phyloP scores from a whole-genome alignment of 2,113 vertebrate genomes.

The Paracanthobrama guichenoti region DNA sequence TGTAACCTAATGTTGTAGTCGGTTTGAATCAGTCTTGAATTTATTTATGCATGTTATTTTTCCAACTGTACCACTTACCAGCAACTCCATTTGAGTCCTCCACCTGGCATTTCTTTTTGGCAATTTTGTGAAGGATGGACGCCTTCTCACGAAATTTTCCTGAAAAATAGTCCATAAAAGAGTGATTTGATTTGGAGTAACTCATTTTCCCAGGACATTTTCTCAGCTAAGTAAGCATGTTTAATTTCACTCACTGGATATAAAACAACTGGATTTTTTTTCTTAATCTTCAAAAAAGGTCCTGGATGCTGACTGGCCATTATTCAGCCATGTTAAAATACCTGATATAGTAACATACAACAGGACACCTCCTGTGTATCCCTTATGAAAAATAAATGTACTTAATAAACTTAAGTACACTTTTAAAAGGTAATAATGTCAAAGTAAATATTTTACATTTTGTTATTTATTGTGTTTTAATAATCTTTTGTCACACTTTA shows the following conservation, averaged over 20 bases:
- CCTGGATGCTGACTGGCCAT: too few species aligned
- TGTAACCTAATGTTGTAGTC: too few species aligned
- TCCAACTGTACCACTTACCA: slow-evolving; percentile 74
- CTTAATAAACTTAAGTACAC: background rate
- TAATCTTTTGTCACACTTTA: too few species aligned
- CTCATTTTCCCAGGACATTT: background rate
- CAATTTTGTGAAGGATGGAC: slow-evolving; percentile 97
- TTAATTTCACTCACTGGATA: background rate
- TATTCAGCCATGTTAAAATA: too few species aligned
- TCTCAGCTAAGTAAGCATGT: background rate
- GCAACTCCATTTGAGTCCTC: slow-evolving; percentile 91
- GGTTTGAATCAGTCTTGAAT: too few species aligned
- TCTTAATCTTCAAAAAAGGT: too few species aligned
- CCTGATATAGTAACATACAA: too few species aligned
- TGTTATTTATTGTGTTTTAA: too few species aligned
- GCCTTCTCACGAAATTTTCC: slow-evolving; percentile 97
- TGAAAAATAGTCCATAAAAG: slow-evolving; percentile 68
- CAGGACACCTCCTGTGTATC: too few species aligned
- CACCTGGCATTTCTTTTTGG: slow-evolving; percentile 97
- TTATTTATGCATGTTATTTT: too few species aligned
- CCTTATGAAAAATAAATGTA: too few species aligned
- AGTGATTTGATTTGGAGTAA: background rate
- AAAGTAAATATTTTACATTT: background rate
- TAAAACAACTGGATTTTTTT: background rate
- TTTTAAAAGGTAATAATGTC: background rate